These are phyloP conservation scores for Dasyurus viverrinus DNA, from an alignment of 2,113 vertebrate species.

Conservation along the genomic window DNA sequence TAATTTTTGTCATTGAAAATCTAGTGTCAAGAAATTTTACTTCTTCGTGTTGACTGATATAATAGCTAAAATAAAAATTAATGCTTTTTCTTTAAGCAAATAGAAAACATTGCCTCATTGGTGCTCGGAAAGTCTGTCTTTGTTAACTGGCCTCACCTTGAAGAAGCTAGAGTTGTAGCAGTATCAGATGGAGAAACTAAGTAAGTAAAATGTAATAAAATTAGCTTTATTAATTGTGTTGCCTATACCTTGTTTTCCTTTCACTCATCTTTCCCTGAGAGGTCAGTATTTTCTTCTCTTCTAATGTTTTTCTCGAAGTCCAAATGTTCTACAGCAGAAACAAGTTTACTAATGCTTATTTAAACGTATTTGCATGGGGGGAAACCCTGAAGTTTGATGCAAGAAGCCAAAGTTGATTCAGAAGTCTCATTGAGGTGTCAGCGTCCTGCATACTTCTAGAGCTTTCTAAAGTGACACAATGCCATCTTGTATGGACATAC, in stretches of 20 bases:
- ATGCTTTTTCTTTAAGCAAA: slow-evolving; percentile 82
- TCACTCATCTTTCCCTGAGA: background rate
- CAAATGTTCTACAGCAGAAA: background rate
- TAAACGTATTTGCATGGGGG: background rate
- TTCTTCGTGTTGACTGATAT: slow-evolving; percentile 10
- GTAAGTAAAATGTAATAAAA: slow-evolving; percentile 83
- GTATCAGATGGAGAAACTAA: slow-evolving; percentile 95
- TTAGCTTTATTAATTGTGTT: background rate
- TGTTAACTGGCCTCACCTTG: slow-evolving; percentile 98
- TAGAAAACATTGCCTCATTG: slow-evolving; percentile 87
- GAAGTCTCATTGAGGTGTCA: background rate
- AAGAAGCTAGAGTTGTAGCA: slow-evolving; percentile 94
- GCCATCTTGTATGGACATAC: background rate
- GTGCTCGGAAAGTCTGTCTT: slow-evolving; percentile 92
- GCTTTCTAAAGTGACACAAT: background rate
- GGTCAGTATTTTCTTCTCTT: background rate
- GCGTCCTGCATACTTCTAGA: slow-evolving; percentile 27
- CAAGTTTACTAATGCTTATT: background rate
- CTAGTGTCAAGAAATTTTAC: slow-evolving; percentile 21
- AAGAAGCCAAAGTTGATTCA: background rate
- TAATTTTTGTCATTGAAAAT: background rate
- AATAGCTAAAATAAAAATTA: slow-evolving; percentile 37
- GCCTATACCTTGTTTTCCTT: background rate
- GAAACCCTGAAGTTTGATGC: background rate
- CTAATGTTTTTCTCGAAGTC: background rate